phyloP scores from a whole-genome alignment of 2,888 invertebrate species.

The Patella ulyssiponensis region DNA sequence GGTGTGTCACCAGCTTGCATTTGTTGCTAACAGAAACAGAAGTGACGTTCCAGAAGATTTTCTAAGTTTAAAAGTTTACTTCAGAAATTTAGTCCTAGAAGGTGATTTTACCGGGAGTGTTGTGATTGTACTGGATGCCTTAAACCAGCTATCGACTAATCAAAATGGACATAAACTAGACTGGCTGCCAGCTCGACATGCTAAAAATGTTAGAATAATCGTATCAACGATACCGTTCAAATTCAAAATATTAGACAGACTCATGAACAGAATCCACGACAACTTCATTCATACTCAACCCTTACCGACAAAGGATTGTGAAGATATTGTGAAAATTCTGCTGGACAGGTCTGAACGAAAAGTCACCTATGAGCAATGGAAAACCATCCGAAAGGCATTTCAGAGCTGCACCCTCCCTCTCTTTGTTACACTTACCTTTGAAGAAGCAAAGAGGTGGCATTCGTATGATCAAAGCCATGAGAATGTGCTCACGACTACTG shows the following conservation, averaged over 20 bases:
- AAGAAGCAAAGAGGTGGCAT: constrained; percentile 55
- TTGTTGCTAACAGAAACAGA: constrained; percentile 39
- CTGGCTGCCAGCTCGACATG: constrained; percentile 61
- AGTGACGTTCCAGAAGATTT: constrained; percentile 49
- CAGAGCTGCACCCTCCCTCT: constrained; percentile 52
- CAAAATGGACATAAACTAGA: constrained; percentile 58
- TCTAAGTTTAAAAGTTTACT: constrained; percentile 50
- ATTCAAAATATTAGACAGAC: constrained; percentile 49
- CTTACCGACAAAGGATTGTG: constrained; percentile 49
- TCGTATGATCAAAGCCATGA: constrained; percentile 49
- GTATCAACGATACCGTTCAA: constrained; percentile 54
- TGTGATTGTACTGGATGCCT: constrained; percentile 58
- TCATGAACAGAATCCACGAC: constrained; percentile 47
- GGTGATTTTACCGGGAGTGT: constrained; percentile 57
- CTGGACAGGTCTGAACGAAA: constrained; percentile 39
- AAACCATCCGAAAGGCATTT: constrained; percentile 50
- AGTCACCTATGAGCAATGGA: constrained; percentile 55
- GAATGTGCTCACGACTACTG: constrained; percentile 40
- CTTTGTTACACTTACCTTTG: constrained; percentile 53
- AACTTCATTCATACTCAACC: constrained; percentile 46
- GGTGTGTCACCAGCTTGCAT: constrained; percentile 58
- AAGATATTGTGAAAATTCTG: constrained; percentile 51
- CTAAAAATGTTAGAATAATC: constrained; percentile 57
- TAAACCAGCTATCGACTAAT: constrained; percentile 53
- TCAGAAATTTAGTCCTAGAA: constrained; percentile 47